phyloP scores from a whole-genome alignment of 2,797 vertebrate species.

The Cercopithecus diana region DNA sequence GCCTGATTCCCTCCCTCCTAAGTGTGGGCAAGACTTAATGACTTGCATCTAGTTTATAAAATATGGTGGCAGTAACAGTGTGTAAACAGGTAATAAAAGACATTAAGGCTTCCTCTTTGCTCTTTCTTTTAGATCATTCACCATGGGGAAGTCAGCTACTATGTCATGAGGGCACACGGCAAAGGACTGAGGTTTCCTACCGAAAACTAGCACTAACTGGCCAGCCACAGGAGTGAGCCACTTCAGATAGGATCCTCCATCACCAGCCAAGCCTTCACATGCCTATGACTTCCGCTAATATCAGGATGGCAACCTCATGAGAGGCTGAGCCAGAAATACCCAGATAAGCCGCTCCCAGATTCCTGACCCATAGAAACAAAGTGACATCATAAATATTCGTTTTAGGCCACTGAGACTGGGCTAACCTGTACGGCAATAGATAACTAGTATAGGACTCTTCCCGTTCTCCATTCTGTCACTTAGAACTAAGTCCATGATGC shows the following conservation, averaged over 20 bases:
- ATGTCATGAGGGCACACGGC: neutral
- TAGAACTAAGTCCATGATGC: neutral
- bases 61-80: neutral
- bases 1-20: neutral
- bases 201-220: neutral
- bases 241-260: neutral
- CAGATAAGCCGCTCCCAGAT: neutral
- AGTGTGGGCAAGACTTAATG: neutral
- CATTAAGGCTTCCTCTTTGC: neutral
- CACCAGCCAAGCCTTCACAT: neutral
- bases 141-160: neutral
- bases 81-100: neutral
- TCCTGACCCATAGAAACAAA: neutral
- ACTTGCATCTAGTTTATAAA: neutral
- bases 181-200: neutral
- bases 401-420: neutral
- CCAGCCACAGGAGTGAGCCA: neutral
- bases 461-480: neutral
- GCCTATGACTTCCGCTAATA: neutral
- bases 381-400: neutral
- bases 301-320: neutral
- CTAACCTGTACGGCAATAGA: neutral
- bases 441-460: neutral
- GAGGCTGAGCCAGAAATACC: neutral
- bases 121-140: neutral